phyloP scores from a whole-genome alignment of 2,888 invertebrate species.

The Tortricodes alternella region DNA sequence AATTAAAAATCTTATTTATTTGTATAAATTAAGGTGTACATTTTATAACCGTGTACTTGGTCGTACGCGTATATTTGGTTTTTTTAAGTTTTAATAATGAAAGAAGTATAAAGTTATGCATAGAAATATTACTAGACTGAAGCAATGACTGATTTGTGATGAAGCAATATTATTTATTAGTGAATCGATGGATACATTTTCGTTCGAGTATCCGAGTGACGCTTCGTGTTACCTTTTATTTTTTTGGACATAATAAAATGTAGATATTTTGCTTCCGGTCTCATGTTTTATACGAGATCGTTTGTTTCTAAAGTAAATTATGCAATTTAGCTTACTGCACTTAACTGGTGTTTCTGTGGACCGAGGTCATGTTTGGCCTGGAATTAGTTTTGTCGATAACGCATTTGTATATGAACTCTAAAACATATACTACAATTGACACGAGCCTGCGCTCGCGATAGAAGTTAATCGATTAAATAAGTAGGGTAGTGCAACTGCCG shows the following conservation, averaged over 20 bases:
- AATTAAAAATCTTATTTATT: conserved; percentile 19
- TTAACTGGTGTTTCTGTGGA: neutral
- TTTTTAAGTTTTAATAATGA: conserved; percentile 30
- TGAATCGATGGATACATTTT: conserved; percentile 52
- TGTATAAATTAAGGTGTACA: conserved; percentile 15
- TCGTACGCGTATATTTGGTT: conserved; percentile 23
- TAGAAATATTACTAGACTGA: conserved; percentile 69
- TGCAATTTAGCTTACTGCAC: neutral
- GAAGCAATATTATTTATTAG: conserved; percentile 81
- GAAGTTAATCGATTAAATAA: neutral
- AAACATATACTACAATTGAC: neutral
- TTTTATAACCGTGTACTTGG: conserved; percentile 14
- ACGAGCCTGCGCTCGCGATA: neutral
- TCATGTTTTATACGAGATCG: neutral
- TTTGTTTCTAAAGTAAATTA: neutral
- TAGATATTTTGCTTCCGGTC: neutral
- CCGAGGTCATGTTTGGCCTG: neutral
- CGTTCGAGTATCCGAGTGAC: conserved; percentile 37
- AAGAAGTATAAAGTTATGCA: conserved; percentile 38
- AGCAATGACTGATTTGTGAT: conserved; percentile 73
- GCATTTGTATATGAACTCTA: neutral
- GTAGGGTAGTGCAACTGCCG: conserved; percentile 11
- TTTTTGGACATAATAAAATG: conserved; percentile 8
- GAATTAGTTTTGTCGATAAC: no score
- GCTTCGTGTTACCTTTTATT: conserved; percentile 28